These are phyloP conservation scores for Prionailurus viverrinus DNA, from an alignment of 2,113 vertebrate genomes.

Conservation along the genomic window DNA sequence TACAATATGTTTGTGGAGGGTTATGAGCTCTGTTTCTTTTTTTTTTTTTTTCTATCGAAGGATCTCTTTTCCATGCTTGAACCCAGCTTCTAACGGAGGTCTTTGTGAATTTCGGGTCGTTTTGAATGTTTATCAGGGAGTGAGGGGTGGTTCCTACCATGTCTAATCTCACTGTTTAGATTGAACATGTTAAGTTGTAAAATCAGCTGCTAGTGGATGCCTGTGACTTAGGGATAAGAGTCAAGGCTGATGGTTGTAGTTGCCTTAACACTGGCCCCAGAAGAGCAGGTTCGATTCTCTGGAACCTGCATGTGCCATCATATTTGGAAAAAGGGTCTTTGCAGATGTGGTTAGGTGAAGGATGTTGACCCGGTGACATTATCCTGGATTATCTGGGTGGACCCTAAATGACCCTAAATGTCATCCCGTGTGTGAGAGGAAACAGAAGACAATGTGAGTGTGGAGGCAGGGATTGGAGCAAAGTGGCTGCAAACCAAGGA, in stretches of 20 bases:
- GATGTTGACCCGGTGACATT: not conserved
- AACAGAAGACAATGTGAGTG: not conserved
- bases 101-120: not conserved
- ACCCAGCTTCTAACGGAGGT: not conserved
- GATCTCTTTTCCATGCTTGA: not conserved
- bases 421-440: not conserved
- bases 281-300: not conserved
- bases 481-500: not conserved
- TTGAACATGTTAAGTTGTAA: not conserved
- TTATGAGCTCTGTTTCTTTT: not conserved
- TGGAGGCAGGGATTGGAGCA: not conserved
- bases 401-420: not conserved
- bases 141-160: not conserved
- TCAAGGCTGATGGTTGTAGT: not conserved
- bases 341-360: not conserved
- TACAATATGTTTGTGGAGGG: not conserved
- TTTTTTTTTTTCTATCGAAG: not conserved
- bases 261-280: not conserved
- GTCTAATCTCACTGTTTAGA: not conserved
- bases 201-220: not conserved
- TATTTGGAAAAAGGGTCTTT: not conserved
- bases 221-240: not conserved
- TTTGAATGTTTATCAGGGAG: not conserved
- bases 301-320: not conserved
- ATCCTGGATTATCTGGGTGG: not conserved